Evolutionary conservation across 2,888 invertebrate genomes (phyloP).

Genomic region (Byasa hedistus): DNA sequence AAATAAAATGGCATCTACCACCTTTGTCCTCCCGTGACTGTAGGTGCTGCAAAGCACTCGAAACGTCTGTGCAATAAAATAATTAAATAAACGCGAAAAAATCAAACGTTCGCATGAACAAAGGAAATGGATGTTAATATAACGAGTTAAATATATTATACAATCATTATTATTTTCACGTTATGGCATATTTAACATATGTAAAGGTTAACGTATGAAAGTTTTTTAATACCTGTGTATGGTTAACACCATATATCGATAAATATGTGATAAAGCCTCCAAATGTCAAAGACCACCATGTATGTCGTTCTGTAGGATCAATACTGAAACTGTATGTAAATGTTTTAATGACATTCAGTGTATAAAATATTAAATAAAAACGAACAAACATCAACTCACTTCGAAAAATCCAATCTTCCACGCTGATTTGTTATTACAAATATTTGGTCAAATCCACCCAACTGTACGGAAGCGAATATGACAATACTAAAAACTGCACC

Average conservation of each 20-base stretch:
- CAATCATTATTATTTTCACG: too few species aligned
- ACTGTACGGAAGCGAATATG: slow-evolving; percentile 84
- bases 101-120: too few species aligned
- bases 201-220: too few species aligned
- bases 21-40: too few species aligned
- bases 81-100: too few species aligned
- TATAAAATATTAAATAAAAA: not conserved
- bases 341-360: not conserved
- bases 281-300: slow-evolving; percentile 89
- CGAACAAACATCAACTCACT: slow-evolving; percentile 67
- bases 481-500: slow-evolving; percentile 89
- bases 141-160: too few species aligned
- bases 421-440: slow-evolving; percentile 85
- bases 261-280: slow-evolving; percentile 91
- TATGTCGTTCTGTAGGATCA: slow-evolving; percentile 90
- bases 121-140: too few species aligned
- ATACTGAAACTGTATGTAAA: slow-evolving; percentile 80
- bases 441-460: slow-evolving; percentile 85
- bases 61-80: too few species aligned
- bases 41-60: too few species aligned
- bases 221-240: slow-evolving; percentile 80
- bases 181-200: too few species aligned
- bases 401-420: slow-evolving; percentile 84
- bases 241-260: slow-evolving; percentile 92
- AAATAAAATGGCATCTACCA: too few species aligned